Base-by-base conservation (phyloP, 2,113 vertebrate genomes). In the Thymallus thymallus region DNA sequence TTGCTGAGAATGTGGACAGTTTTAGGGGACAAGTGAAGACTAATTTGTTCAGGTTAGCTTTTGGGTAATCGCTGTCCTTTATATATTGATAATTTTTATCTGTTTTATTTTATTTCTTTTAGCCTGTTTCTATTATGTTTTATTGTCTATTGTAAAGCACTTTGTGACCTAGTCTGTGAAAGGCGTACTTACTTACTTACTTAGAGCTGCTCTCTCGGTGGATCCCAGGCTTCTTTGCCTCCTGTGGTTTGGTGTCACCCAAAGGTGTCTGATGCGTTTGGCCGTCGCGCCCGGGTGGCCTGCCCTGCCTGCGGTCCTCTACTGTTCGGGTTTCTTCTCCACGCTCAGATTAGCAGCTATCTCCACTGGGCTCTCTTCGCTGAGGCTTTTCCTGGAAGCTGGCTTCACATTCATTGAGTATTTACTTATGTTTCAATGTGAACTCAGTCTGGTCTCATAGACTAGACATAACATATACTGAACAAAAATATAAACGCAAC, bases 321-420 rank as follows among this genome's bases (percentile, higher is more conserved):
- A 84, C 72, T 83, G 85, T 88, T 89, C 84, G 65, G 88, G 82
- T 88, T 88, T 87, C 79, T 77, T 67, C 85, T 88, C 86, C 81
- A 80, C 76, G 84, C 84, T 87, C 83, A 85, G 80, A 89, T 91
- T 89, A 90, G 87, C 76, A 85, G 86, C 87, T 87, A 91, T 91
- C 89, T 88, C 87, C 85, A 73, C 82, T 51, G 77, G 81, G 86
- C 81, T 83, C 80, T 73, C 14, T 51, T 51, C 48, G 16, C 14
- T 51, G 48, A 51, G 76, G 80, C 77, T 87, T 90, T 90, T 90
- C 88, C 86, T 88, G 87, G 84, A 87, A 84, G 80, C 78, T 51
- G 70, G 76, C 73, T 88, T 41, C 23, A 12, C 78, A 60, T 79
- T 87, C 88, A 80, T 85, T 81, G 78, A 88, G 78, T 78, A 82